Evolutionary conservation across 1,140 invertebrate species (phyloP).

Genomic region (Drosophila nebulosa): DNA sequence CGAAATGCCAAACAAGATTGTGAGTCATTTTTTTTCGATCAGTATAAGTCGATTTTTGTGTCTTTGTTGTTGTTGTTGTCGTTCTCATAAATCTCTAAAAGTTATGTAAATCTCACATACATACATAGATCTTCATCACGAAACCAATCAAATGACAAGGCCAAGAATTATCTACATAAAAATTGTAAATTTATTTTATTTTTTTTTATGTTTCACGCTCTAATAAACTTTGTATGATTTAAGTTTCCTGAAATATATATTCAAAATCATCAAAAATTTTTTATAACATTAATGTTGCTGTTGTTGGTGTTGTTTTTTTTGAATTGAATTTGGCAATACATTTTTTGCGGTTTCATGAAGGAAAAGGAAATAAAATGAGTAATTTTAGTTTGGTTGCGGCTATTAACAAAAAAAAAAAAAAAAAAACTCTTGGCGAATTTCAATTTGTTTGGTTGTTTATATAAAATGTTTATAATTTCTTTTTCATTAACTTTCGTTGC

Average conservation of each 20-base stretch:
- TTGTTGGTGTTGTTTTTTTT: conserved; percentile 24
- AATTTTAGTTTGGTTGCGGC: conserved; percentile 62
- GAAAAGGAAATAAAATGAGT: conserved; percentile 75
- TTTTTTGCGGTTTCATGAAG: conserved; percentile 45
- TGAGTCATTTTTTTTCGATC: too few species aligned
- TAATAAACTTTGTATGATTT: conserved; percentile 1
- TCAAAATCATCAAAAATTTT: conserved; percentile 12
- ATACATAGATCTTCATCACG: conserved; percentile 49
- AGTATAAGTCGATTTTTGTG: background rate
- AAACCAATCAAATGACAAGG: conserved; percentile 50
- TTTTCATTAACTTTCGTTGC: conserved; percentile 72
- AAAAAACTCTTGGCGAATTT: conserved; percentile 47
- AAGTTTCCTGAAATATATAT: conserved; percentile 33
- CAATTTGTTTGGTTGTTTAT: conserved; percentile 55
- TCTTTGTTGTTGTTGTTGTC: background rate
- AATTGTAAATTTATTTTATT: conserved; percentile 35
- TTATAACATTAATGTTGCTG: conserved; percentile 30
- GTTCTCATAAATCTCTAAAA: background rate
- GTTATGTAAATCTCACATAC: conserved; percentile 17
- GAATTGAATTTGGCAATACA: conserved; percentile 50
- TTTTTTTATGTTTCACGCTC: conserved; percentile 5
- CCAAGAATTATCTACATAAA: conserved; percentile 54
- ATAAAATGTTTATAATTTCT: conserved; percentile 76
- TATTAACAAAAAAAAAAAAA: conserved; percentile 33
- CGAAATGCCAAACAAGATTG: too few species aligned